Percentiles rank a stretch among this genome's conserved stretches.
These are phyloP conservation scores for Drosophila robusta DNA, from an alignment of 2,888 invertebrate genomes.

Conservation along the genomic window DNA sequence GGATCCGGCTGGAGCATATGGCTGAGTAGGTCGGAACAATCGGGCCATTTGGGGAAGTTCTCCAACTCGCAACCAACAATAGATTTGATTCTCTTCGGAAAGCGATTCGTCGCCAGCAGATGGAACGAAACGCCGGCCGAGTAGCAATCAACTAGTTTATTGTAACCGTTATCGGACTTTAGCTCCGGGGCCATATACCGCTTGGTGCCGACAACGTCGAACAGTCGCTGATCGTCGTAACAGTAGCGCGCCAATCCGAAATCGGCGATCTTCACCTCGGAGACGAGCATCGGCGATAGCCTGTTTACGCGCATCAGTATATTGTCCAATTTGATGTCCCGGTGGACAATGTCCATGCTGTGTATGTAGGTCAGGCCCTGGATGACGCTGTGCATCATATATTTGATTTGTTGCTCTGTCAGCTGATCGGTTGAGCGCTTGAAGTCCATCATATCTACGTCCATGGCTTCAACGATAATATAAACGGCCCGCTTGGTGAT, in stretches of 20 bases:
- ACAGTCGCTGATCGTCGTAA: not conserved
- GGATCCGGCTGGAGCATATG: no score
- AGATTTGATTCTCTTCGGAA: not conserved
- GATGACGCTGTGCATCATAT: not conserved
- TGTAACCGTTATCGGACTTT: not conserved
- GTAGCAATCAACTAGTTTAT: conserved; percentile 15
- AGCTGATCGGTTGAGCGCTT: no score
- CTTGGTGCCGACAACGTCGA: not conserved
- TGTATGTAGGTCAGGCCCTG: conserved; percentile 1
- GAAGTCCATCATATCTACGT: conserved; percentile 3
- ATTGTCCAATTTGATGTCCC: conserved; percentile 12
- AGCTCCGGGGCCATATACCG: conserved; percentile 8
- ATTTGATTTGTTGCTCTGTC: no score
- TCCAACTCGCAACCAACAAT: not conserved
- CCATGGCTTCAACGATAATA: conserved; percentile 13
- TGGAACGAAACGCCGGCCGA: conserved; percentile 8
- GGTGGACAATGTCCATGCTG: not conserved
- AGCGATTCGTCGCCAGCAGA: conserved; percentile 2
- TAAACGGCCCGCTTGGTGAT: not conserved
- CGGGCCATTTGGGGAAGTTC: not conserved
- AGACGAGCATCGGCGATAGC: not conserved
- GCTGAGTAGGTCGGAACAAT: no score
- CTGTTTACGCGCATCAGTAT: not conserved
- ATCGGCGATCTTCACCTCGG: conserved; percentile 11
- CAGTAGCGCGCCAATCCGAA: not conserved